Conservation (phyloP, 2,888 invertebrate genomes). For the Atethmia centrago region DNA sequence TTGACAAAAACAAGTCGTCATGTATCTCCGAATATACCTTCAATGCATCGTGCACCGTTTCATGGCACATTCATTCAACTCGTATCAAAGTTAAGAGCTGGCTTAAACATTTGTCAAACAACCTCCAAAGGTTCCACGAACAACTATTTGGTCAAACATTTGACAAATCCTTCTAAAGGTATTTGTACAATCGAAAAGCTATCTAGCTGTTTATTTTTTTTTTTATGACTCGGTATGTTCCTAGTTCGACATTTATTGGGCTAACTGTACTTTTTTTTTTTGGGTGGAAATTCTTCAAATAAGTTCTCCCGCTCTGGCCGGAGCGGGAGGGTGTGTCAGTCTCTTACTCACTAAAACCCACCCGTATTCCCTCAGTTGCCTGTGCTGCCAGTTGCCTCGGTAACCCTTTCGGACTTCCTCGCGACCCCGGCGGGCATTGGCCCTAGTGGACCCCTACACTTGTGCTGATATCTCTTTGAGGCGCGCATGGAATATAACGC, state of each 20-base stretch:
- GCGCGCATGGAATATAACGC: too few relatives aligned
- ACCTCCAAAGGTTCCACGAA: constrained; percentile 46
- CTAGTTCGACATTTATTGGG: constrained; percentile 18
- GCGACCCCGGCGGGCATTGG: too few relatives aligned
- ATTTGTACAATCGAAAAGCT: constrained; percentile 73
- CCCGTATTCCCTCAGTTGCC: too few relatives aligned
- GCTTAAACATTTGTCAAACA: constrained; percentile 59
- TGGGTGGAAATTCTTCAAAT: too few relatives aligned
- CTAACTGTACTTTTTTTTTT: too few relatives aligned
- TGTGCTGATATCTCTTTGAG: too few relatives aligned
- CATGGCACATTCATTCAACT: constrained; percentile 1
- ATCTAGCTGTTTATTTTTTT: constrained; percentile 67
- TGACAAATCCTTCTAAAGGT: constrained; percentile 67
- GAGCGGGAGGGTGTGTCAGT: too few relatives aligned
- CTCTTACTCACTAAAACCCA: too few relatives aligned
- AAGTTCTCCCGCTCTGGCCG: too few relatives aligned
- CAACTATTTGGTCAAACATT: constrained; percentile 71
- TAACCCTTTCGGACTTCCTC: too few relatives aligned
- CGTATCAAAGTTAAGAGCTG: constrained; percentile 31
- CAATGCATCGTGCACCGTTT: not conserved
- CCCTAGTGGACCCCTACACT: too few relatives aligned
- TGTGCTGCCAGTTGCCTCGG: too few relatives aligned
- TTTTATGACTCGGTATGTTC: constrained; percentile 60
- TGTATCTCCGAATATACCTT: not conserved
- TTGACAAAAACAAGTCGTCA: not conserved